A percentile compares a stretch with the other conserved stretches of the same genome.
Evolutionary conservation across 1,140 invertebrate genomes (phyloP).

Genomic region (Drosophila oshimai): DNA sequence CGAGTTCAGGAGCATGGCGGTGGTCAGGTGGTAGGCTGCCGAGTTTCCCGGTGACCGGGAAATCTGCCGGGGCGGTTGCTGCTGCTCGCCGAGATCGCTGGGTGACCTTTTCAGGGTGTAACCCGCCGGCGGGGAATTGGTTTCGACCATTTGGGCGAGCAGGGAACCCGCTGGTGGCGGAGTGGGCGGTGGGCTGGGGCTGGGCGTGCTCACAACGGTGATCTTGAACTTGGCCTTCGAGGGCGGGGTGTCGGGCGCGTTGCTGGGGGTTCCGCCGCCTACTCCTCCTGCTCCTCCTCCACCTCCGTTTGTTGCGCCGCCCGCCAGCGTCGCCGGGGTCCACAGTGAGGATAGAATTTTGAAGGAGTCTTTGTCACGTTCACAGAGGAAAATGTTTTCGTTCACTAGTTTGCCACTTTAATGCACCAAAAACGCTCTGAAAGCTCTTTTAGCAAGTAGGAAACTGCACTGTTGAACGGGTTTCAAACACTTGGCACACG

Average conservation of each 20-base stretch:
- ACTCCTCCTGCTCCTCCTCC: constrained; percentile 2
- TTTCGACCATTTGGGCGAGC: constrained; percentile 69
- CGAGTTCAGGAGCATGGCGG: constrained; percentile 80
- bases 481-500: neutral
- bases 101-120: constrained; percentile 69
- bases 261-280: constrained; percentile 18
- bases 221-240: constrained; percentile 75
- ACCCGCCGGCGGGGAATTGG: constrained; percentile 66
- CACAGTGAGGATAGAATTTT: constrained; percentile 82
- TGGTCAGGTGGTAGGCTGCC: constrained; percentile 74
- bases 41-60: constrained; percentile 54
- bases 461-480: too few species aligned
- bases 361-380: constrained; percentile 25
- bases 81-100: constrained; percentile 59
- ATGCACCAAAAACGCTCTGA: too few species aligned
- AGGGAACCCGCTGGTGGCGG: constrained; percentile 43
- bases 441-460: too few species aligned
- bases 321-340: constrained; percentile 73
- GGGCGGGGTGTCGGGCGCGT: constrained; percentile 13
- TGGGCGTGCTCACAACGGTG: constrained; percentile 76
- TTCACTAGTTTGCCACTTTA: too few species aligned
- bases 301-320: constrained; percentile 45
- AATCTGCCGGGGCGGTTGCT: constrained; percentile 58
- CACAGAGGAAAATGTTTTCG: neutral
- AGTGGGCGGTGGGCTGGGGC: constrained; percentile 72